Conservation (phyloP, 2,797 vertebrate genomes). For the Steatocranus sp. region DNA sequence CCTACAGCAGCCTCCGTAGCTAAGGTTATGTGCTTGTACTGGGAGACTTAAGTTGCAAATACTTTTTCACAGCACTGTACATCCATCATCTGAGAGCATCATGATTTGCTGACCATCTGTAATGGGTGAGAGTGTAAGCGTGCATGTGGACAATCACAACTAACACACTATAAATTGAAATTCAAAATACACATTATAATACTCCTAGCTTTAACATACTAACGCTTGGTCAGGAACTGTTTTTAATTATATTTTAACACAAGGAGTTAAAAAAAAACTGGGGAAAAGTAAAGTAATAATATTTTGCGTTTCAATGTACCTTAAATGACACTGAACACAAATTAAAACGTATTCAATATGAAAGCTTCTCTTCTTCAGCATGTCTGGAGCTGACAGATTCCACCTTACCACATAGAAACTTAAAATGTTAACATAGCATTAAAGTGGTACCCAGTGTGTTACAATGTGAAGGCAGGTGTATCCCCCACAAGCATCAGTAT, state of each 20-base stretch:
- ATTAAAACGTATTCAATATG: neutral
- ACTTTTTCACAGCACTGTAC: neutral
- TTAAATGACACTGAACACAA: neutral
- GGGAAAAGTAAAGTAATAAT: neutral
- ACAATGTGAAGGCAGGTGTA: neutral
- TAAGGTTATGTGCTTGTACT: neutral
- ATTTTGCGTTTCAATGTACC: neutral
- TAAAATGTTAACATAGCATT: neutral
- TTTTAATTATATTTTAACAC: neutral
- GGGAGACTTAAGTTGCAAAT: neutral
- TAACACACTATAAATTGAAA: neutral
- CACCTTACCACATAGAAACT: accelerated
- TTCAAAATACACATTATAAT: neutral
- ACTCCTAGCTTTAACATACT: neutral
- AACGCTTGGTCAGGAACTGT: neutral
- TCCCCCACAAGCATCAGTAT: neutral
- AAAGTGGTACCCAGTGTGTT: neutral
- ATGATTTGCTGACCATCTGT: neutral
- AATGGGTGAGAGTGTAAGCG: neutral
- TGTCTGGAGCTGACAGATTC: neutral
- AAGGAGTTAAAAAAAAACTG: neutral
- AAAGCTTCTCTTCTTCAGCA: neutral
- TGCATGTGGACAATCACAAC: neutral
- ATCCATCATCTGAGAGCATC: neutral
- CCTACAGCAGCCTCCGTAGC: neutral